Conservation (phyloP, 2,113 vertebrate genomes). For the Passer domesticus region DNA sequence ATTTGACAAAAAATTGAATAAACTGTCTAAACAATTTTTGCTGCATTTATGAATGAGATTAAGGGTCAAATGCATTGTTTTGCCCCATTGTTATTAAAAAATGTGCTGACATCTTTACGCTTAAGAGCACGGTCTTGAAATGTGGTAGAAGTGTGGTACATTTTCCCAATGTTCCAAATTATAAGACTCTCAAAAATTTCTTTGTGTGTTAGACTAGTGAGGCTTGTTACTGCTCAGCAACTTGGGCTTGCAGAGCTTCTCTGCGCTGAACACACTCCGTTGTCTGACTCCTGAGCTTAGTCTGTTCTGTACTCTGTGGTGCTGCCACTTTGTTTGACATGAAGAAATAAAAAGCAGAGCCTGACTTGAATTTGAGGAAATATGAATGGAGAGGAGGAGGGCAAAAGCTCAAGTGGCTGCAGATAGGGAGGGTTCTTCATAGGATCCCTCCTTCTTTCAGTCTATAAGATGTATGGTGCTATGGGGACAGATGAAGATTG, state of each 20-base stretch:
- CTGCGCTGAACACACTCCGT: neutral
- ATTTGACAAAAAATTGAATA: neutral
- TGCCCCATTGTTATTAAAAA: slow-evolving; percentile 5
- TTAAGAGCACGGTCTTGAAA: slow-evolving; percentile 36
- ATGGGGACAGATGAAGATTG: neutral
- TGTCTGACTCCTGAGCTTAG: neutral
- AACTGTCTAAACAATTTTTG: slow-evolving; percentile 2
- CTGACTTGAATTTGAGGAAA: neutral
- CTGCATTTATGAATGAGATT: neutral
- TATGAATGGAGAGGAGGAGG: neutral
- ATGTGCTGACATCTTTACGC: slow-evolving; percentile 2
- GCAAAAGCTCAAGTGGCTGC: slow-evolving; percentile 21
- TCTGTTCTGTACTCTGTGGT: neutral
- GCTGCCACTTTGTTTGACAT: neutral
- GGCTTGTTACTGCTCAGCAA: neutral
- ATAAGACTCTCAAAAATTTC: neutral
- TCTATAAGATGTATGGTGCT: neutral
- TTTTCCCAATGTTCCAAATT: neutral
- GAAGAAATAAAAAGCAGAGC: neutral
- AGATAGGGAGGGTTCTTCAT: neutral
- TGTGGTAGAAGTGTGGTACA: neutral
- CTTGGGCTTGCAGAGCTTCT: neutral
- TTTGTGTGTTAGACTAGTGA: neutral
- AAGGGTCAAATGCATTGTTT: slow-evolving; percentile 29
- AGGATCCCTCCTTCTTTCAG: slow-evolving; percentile 40